Conservation (phyloP, 2,113 vertebrate species). For the Cathartes aura region DNA sequence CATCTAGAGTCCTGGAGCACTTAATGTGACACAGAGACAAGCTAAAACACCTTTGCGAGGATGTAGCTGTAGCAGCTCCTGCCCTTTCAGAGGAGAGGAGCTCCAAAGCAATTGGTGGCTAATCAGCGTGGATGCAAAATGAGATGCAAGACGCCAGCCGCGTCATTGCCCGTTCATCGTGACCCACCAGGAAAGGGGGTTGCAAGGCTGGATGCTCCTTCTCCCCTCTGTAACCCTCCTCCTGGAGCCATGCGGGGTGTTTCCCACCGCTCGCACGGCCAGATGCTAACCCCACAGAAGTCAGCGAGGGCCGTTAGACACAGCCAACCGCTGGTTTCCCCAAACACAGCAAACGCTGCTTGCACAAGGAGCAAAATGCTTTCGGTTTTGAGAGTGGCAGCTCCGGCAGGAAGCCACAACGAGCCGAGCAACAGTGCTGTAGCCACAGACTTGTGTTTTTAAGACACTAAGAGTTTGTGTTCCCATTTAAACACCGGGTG, state of each 20-base stretch:
- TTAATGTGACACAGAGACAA: background rate
- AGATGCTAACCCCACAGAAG: background rate
- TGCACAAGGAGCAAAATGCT: accelerated
- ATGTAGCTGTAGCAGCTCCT: background rate
- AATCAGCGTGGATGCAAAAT: accelerated
- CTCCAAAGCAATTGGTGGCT: background rate
- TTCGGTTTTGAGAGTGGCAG: background rate
- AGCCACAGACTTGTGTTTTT: accelerated
- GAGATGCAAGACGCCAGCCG: background rate
- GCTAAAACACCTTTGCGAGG: background rate
- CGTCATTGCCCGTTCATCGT: accelerated
- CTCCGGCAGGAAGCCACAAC: background rate
- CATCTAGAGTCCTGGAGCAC: background rate
- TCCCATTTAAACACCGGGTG: background rate
- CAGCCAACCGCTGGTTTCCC: background rate
- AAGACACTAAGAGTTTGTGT: accelerated
- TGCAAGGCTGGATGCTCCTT: background rate
- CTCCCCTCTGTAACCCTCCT: background rate
- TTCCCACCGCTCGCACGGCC: accelerated
- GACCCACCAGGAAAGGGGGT: background rate
- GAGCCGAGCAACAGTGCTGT: accelerated
- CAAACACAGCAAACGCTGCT: accelerated
- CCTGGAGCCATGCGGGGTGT: accelerated
- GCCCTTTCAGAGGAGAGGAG: background rate
- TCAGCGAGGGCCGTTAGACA: accelerated